These are phyloP conservation scores for Fregetta grallaria DNA, from an alignment of 2,113 vertebrate species.

Conservation along the genomic window DNA sequence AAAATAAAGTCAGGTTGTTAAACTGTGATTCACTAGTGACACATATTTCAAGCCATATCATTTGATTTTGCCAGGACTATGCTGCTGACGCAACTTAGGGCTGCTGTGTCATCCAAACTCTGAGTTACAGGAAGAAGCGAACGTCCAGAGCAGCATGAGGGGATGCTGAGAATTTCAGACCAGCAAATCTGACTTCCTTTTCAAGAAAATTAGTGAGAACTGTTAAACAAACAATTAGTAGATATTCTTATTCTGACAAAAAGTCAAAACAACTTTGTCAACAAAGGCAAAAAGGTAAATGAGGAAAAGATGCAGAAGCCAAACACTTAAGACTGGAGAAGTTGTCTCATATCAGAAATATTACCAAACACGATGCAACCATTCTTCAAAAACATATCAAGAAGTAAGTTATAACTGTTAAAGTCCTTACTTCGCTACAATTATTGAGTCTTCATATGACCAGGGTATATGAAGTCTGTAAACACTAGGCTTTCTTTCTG, in stretches of 20 bases:
- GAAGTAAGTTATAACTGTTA: neutral
- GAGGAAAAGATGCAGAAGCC: neutral
- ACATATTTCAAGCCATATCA: fast-evolving
- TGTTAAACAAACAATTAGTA: neutral
- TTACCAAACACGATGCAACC: neutral
- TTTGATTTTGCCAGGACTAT: neutral
- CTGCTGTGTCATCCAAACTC: neutral
- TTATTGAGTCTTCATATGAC: slow-evolving; percentile 91
- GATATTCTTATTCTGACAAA: neutral
- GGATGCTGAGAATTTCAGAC: neutral
- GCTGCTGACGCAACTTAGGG: neutral
- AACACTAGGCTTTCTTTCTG: slow-evolving; percentile 83
- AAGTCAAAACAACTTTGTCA: neutral
- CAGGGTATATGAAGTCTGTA: slow-evolving; percentile 90
- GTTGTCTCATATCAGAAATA: neutral
- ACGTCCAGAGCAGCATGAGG: neutral
- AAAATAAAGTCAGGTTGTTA: neutral
- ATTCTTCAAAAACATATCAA: neutral
- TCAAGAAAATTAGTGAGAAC: neutral
- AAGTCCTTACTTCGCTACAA: slow-evolving; percentile 80
- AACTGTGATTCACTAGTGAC: neutral
- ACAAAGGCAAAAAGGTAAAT: neutral
- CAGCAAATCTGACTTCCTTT: neutral
- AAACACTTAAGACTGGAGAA: neutral
- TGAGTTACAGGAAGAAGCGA: neutral